phyloP scores from a whole-genome alignment of 1,140 invertebrate species.

The Spodoptera frugiperda region DNA sequence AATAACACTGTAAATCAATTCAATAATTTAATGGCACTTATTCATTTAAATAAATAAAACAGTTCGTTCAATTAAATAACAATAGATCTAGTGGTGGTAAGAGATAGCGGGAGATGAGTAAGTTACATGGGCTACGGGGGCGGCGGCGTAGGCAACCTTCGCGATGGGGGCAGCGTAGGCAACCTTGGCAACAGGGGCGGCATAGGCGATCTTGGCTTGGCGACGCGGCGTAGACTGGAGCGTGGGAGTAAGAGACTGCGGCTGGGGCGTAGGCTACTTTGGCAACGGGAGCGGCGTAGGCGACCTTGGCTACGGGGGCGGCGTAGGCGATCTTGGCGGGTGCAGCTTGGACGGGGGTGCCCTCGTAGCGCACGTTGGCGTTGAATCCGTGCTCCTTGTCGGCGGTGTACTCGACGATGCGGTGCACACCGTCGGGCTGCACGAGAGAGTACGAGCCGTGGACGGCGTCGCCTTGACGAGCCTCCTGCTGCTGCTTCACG shows the following conservation, averaged over 20 bases:
- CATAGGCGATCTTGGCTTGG: slow-evolving; percentile 52
- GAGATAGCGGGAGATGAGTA: slow-evolving; percentile 69
- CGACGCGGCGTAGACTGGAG: neutral
- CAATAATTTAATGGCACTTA: slow-evolving; percentile 9
- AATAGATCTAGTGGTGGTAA: slow-evolving; percentile 68
- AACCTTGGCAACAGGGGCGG: slow-evolving; percentile 53
- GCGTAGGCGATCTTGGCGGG: slow-evolving; percentile 55
- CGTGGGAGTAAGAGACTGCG: too few species aligned
- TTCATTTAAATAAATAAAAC: slow-evolving; percentile 64
- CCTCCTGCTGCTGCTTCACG: slow-evolving; percentile 76
- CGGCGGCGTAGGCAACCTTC: slow-evolving; percentile 44
- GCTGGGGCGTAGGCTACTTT: slow-evolving; percentile 42
- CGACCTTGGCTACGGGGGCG: slow-evolving; percentile 53
- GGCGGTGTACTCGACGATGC: slow-evolving; percentile 88
- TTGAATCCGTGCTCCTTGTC: slow-evolving; percentile 60
- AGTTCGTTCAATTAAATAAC: slow-evolving; percentile 51
- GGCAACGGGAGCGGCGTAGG: slow-evolving; percentile 57
- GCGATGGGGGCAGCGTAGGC: slow-evolving; percentile 59
- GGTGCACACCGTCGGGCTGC: slow-evolving; percentile 86
- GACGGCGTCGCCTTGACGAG: slow-evolving; percentile 87
- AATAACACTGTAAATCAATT: neutral
- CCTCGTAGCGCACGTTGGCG: slow-evolving; percentile 61
- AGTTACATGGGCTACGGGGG: slow-evolving; percentile 53
- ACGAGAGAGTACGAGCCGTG: slow-evolving; percentile 87
- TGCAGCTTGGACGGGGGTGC: slow-evolving; percentile 49